Evolutionary conservation across 1,140 invertebrate genomes (phyloP), one percentile per base, ranked within the genome.

Genomic region (Penaeus japonicus): DNA sequence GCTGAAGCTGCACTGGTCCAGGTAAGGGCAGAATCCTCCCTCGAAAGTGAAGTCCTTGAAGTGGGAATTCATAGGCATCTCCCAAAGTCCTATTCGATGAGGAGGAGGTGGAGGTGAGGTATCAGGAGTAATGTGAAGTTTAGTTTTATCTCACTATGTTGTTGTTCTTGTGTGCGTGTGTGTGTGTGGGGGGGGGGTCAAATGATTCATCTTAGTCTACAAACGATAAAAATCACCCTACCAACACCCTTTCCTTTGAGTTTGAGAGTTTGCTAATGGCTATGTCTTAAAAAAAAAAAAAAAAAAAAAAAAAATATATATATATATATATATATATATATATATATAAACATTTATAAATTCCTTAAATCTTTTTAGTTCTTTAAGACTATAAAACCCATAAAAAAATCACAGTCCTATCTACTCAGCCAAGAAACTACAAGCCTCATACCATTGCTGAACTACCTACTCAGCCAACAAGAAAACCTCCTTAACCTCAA

Each of bases 1-100:
- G 91, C 97, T 96, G 47, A 98, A 94, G 2, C 98, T 97, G 92
- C 97, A 98, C 93, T 98, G 97, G 92, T 98, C 97, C 91, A 98
- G 93, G 91, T 98, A 97, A 2, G 97, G 96, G 91, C 97, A 98
- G 91, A 97, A 97, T 3, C 97, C 97, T 39, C 97, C 97, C 93
- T 97, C 97, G 89, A 95, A 97, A 27, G 54, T 75, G 30, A 95
- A 95, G 91, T 97, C 96, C 15, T 97, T 96, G 91, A 96, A 98
- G 92, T 98, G 96, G 24, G 97, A 96, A 91, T 98, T 98, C 89
- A 98, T 92, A 24, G 97, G 97, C n/a, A 98, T 94, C 93, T 98
- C 97, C 97, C 97, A 98, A 3, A 98, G 94, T 90, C 97, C 97
- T 95, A 92, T 32, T 88, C 87, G 82, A 90, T 30, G 27, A 1